These are phyloP conservation scores for Micromys minutus DNA, from an alignment of 2,113 vertebrate species.

Conservation along the genomic window DNA sequence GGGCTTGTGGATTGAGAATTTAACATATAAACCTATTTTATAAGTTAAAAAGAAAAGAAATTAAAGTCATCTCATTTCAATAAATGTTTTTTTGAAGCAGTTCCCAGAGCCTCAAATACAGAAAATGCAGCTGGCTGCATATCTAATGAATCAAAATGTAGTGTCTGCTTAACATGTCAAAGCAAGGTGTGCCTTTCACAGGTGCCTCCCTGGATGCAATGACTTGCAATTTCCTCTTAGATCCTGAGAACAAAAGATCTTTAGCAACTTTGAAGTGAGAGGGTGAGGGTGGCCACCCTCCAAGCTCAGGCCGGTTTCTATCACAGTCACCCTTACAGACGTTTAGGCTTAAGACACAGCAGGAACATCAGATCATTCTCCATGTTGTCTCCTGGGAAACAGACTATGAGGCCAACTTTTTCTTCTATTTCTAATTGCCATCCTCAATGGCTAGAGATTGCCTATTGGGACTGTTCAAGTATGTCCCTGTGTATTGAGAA, in stretches of 20 bases:
- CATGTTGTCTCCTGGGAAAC: slow-evolving; percentile 49
- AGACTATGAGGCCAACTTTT: slow-evolving; percentile 20
- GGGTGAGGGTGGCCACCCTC: background rate
- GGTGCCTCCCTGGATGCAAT: background rate
- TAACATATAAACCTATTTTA: no score
- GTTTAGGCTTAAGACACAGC: slow-evolving; percentile 37
- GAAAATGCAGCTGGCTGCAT: background rate
- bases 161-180: background rate
- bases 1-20: no score
- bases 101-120: background rate
- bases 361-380: slow-evolving; percentile 19
- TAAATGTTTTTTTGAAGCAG: background rate
- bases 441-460: slow-evolving; percentile 44
- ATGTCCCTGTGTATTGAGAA: slow-evolving; percentile 54
- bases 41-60: no score
- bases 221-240: background rate
- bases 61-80: slow-evolving; percentile 19
- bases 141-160: background rate
- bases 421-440: slow-evolving; percentile 42
- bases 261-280: background rate
- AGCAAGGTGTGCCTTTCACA: background rate
- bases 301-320: background rate
- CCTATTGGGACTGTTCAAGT: slow-evolving; percentile 61
- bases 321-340: background rate
- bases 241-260: slow-evolving; percentile 17